Evolutionary conservation across 1,140 invertebrate species (phyloP).

Genomic region (Drosophila orena): DNA sequence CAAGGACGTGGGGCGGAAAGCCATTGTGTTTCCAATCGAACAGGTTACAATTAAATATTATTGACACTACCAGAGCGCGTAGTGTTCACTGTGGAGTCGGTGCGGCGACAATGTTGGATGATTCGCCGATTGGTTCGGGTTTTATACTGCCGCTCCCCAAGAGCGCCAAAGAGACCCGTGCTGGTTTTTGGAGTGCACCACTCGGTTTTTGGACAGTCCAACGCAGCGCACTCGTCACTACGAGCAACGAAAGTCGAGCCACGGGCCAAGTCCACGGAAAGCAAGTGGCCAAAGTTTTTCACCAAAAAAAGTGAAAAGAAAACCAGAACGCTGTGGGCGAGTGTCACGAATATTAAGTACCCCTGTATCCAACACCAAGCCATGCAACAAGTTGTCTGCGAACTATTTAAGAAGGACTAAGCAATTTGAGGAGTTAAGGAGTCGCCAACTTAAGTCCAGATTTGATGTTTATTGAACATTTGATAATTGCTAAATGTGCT

Average conservation of each 20-base stretch:
- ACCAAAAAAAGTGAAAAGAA: conserved; percentile 57
- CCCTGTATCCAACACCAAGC: background rate
- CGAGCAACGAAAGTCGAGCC: conserved; percentile 63
- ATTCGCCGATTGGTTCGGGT: conserved; percentile 72
- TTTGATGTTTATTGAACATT: too few species aligned
- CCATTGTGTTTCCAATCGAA: conserved; percentile 55
- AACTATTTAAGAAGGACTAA: background rate
- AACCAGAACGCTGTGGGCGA: conserved; percentile 1
- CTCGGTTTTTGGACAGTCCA: conserved; percentile 68
- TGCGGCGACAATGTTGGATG: conserved; percentile 83
- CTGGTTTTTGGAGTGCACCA: conserved; percentile 61
- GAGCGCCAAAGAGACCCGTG: conserved; percentile 34
- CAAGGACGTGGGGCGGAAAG: conserved; percentile 76
- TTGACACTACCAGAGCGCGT: conserved; percentile 66
- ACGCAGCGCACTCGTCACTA: conserved; percentile 35
- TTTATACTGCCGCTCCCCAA: conserved; percentile 84
- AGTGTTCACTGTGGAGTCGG: conserved; percentile 78
- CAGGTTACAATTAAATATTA: conserved; percentile 25
- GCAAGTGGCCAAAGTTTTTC: conserved; percentile 75
- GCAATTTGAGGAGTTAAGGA: too few species aligned
- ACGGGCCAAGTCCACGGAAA: conserved; percentile 53
- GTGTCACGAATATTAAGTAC: conserved; percentile 15
- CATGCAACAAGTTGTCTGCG: too few species aligned
- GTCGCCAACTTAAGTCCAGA: too few species aligned
- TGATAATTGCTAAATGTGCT: too few species aligned